A percentile compares a stretch with the other conserved stretches of the same genome.
Conservation (phyloP, 1,140 invertebrate genomes). For the Lasaia peninsularis region DNA sequence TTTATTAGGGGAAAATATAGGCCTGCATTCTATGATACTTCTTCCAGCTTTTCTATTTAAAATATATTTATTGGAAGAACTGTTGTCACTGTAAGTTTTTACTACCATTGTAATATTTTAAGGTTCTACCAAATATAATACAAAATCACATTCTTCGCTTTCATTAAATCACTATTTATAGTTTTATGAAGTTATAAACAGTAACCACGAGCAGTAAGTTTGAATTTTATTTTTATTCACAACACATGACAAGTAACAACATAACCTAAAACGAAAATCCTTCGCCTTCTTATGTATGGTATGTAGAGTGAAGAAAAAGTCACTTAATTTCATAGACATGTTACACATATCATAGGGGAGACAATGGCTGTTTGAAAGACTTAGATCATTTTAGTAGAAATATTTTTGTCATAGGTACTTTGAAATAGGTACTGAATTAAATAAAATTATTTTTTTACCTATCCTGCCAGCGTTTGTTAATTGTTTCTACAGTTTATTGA, state of each 20-base stretch:
- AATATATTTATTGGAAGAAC: constrained; percentile 42
- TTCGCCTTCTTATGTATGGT: not conserved
- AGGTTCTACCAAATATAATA: constrained; percentile 7
- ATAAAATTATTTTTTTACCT: too few species aligned
- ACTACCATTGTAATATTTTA: constrained; percentile 48
- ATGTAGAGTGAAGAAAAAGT: too few species aligned
- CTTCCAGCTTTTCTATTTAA: constrained; percentile 65
- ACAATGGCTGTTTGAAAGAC: too few species aligned
- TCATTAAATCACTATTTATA: not conserved
- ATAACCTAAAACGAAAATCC: not conserved
- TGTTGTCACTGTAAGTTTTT: constrained; percentile 31
- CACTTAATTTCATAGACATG: too few species aligned
- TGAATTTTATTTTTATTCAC: not conserved
- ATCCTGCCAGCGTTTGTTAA: too few species aligned
- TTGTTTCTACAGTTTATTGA: too few species aligned
- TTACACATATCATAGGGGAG: too few species aligned
- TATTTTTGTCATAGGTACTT: too few species aligned
- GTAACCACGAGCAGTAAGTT: not conserved
- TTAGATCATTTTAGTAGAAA: too few species aligned
- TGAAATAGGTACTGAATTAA: too few species aligned
- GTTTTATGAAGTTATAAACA: not conserved
- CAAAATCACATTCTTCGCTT: constrained; percentile 6
- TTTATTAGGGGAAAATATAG: constrained; percentile 69
- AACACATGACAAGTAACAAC: not conserved
- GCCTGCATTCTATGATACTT: constrained; percentile 68